Evolutionary conservation across 2,113 vertebrate species (phyloP), one percentile per base, ranked within the genome.

Genomic region (Rhombomys opimus): DNA sequence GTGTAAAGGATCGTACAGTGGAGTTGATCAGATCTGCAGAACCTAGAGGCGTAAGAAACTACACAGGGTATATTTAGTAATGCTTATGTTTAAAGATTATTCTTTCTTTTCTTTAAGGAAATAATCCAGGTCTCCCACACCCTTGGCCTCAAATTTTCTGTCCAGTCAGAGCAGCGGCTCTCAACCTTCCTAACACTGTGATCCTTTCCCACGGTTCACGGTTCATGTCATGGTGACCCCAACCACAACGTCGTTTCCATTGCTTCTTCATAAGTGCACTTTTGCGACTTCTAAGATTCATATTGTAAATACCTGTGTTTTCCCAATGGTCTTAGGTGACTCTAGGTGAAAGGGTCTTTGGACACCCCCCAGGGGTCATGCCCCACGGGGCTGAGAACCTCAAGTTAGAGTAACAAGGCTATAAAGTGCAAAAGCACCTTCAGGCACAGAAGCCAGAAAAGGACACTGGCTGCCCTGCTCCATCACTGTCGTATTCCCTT

Each of bases 1-100:
- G 75, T 80, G 23, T 73, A 38, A 11, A 38, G 41, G 15, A 11
- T 1, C 10, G 52, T 30, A 46, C 70, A 65, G 17, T 8, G 6
- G 41, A 50, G 41, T n/a, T 70, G 13, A 3, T 20, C 30, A 7
- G 41, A 52, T 52, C 30, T 65, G 17, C 17, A 67, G 80, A 77
- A 41, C 46, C 81, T 23, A 61, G 54, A 8, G 5, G 7, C 4
- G 98, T 93, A 98, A 98, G 95, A 98, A 99, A 97, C 98, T 99
- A 17, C 98, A 98, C 98, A 93, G 81, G 99, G 90, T 68, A 13
- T 54, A 41, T 22, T 68, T 11, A n/a, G n/a, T 70, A 17, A 5
- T 59, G 10, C 41, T 1, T 32, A 25, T 90, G 22, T 38, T 38
- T 10, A 85, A 94, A 82, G 46, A 88, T 32, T 54, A 65, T 92